Conservation (phyloP, 1,140 invertebrate genomes). For the Cyrtorhinus lividipennis region DNA sequence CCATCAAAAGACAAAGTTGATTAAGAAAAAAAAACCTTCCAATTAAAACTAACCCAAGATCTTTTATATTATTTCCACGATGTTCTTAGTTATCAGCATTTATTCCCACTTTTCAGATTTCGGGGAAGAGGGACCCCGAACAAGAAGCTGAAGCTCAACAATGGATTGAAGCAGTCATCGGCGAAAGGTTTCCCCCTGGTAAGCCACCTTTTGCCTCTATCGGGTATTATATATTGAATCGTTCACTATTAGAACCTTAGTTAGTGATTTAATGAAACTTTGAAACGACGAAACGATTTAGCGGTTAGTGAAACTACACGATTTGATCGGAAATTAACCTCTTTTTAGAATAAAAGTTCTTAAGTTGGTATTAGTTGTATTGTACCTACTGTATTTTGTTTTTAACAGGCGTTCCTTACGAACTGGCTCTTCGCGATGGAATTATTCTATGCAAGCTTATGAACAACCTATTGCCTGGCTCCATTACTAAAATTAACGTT, state of each 20-base stretch:
- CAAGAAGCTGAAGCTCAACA: constrained; percentile 76
- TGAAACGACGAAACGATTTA: too few species aligned
- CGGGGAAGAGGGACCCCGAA: constrained; percentile 73
- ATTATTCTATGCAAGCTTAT: constrained; percentile 67
- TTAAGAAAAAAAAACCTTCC: too few species aligned
- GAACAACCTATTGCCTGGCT: constrained; percentile 70
- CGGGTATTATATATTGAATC: not conserved
- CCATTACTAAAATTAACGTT: constrained; percentile 71
- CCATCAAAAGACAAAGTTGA: too few species aligned
- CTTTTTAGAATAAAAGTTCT: too few species aligned
- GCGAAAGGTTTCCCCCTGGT: constrained; percentile 67
- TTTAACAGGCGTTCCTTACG: constrained; percentile 36
- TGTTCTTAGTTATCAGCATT: not conserved
- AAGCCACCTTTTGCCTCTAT: not conserved
- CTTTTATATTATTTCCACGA: too few species aligned
- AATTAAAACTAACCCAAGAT: too few species aligned
- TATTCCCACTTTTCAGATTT: constrained; percentile 42
- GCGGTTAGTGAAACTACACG: too few species aligned
- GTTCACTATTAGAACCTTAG: too few species aligned
- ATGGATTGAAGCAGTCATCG: constrained; percentile 80
- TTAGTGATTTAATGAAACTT: too few species aligned
- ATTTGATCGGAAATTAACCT: too few species aligned
- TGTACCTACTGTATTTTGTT: not conserved
- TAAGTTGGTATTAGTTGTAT: not conserved
- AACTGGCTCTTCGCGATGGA: constrained; percentile 69